Evolutionary conservation across 2,113 vertebrate species (phyloP), one percentile per base, ranked within the genome.

Genomic region (Cnemophilus loriae): DNA sequence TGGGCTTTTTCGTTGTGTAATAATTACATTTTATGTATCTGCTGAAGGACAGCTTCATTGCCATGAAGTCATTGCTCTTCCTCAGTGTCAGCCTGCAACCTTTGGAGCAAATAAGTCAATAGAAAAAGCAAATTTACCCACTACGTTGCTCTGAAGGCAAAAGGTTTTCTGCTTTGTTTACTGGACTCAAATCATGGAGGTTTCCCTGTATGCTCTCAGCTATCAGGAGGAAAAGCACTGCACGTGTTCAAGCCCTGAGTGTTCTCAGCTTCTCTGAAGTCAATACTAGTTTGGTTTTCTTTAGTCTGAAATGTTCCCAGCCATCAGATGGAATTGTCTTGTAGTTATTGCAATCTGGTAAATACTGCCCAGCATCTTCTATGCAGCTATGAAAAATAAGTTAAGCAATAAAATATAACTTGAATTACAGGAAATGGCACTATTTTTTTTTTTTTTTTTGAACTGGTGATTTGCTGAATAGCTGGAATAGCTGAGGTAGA

Each of bases 131-230:
- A 11, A 42, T 52, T 80, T 67, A 35, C 39, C 27, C 18, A 47
- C 20, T 19, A 3, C 0, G 0, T 39, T 59, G 53, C 11, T 53
- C 17, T 63, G 26, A 83, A 67, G 47, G 37, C 79, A 57, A 9
- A 24, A 55, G 67, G 7, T 5, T 68, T 67, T 5, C 1, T 67
- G 57, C 35, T 85, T 57, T 64, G 35, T 57, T 79, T 81, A 59
- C n/a, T 37, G 44, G 21, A 49, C 23, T 9, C 44, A 57, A 37
- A 57, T 9, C 0, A 0, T 5, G 0, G 21, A 14, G 21, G 17
- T 67, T 75, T 57, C 53, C 37, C 28, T 61, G 2, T 28, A 2
- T 44, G 56, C 42, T 70, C 17, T 59, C 67, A 46, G 26, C 21
- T 56, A 2, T 35, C 9, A 13, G 4, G 21, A 64, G 35, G 9